These are phyloP conservation scores for Eulemur macaco DNA, from an alignment of 2,113 vertebrate species.

Conservation along the genomic window DNA sequence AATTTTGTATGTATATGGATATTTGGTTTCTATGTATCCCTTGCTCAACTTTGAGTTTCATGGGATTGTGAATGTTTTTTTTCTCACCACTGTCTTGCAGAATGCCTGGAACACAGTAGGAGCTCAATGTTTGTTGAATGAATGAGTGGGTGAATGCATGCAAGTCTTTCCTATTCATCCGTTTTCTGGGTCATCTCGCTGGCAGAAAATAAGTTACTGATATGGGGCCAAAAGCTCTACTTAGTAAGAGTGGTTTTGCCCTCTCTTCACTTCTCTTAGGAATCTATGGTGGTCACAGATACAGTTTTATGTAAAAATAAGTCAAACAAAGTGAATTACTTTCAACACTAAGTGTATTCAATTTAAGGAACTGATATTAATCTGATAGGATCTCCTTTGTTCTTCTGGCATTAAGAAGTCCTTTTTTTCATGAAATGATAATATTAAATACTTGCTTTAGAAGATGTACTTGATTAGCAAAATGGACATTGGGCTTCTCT, in stretches of 20 bases:
- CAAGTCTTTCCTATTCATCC: neutral
- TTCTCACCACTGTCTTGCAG: neutral
- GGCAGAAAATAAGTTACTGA: neutral
- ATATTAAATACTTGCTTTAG: slow-evolving; percentile 4
- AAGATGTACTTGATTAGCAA: slow-evolving; percentile 32
- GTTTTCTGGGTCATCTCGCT: neutral
- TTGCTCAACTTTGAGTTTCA: neutral
- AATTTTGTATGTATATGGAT: neutral
- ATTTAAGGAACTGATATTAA: neutral
- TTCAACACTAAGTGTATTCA: neutral
- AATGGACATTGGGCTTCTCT: neutral
- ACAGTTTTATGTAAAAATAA: neutral
- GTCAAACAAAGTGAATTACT: neutral
- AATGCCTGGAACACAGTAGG: neutral
- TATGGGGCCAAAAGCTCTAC: neutral
- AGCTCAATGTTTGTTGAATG: neutral
- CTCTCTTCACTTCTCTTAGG: neutral
- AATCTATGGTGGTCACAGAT: neutral
- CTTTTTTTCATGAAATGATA: slow-evolving; percentile 16
- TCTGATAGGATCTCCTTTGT: neutral
- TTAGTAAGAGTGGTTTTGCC: neutral
- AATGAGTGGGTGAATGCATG: neutral
- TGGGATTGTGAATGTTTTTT: neutral
- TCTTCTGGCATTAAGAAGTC: neutral
- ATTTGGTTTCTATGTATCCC: neutral